These are phyloP conservation scores for Aphyosemion australe DNA, from an alignment of 2,113 vertebrate species.

Conservation along the genomic window DNA sequence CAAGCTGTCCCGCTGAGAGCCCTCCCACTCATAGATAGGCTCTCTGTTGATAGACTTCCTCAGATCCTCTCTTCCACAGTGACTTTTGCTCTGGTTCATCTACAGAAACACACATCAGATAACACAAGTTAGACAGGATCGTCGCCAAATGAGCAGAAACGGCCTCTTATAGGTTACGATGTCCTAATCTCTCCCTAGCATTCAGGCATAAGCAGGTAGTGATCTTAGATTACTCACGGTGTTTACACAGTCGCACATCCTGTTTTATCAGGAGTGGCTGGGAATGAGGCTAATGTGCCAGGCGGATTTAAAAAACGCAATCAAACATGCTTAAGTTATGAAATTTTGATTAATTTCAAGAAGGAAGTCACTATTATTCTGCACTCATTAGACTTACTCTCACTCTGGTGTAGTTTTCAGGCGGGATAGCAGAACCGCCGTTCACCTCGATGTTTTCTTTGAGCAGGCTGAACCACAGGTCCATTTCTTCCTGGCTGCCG, in stretches of 20 bases:
- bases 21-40: constrained; percentile 84
- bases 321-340: neutral
- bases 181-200: constrained; percentile 54
- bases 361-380: too few relatives aligned
- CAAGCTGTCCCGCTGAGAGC: constrained; percentile 82
- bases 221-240: constrained; percentile 65
- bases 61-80: constrained; percentile 77
- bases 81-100: constrained; percentile 52
- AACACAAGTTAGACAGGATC: too few relatives aligned
- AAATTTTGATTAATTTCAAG: too few relatives aligned
- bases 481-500: constrained; percentile 83
- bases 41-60: constrained; percentile 85
- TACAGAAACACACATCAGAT: constrained; percentile 19
- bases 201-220: constrained; percentile 43
- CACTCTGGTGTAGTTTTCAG: constrained; percentile 67
- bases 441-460: constrained; percentile 88
- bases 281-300: constrained; percentile 23
- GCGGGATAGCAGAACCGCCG: constrained; percentile 69
- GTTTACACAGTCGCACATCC: constrained; percentile 40
- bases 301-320: constrained; percentile 21
- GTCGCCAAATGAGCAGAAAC: too few relatives aligned
- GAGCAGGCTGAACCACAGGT: constrained; percentile 89
- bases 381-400: constrained; percentile 64
- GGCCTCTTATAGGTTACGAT: constrained; percentile 35
- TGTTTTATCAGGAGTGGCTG: constrained; percentile 41